Evolutionary conservation across 2,797 vertebrate species (phyloP).

Genomic region (Kryptolebias ocellatus): DNA sequence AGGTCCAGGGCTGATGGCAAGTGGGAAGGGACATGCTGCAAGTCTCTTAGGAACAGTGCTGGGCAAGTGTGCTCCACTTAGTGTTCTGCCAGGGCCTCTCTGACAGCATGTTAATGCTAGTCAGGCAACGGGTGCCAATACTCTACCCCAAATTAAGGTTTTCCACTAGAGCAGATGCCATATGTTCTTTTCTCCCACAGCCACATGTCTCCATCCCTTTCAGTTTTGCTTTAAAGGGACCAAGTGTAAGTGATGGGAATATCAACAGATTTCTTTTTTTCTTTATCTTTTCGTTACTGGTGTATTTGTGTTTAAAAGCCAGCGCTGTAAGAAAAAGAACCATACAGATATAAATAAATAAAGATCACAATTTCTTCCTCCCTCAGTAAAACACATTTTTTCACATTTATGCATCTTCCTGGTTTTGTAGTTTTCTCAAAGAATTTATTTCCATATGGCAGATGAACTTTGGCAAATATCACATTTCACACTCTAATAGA

Average conservation of each 20-base stretch:
- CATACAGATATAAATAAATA: slow-evolving; percentile 43
- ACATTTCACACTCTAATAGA: slow-evolving; percentile 9
- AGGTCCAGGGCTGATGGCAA: slow-evolving; percentile 44
- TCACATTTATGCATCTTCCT: slow-evolving; percentile 16
- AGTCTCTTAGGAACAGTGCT: slow-evolving; percentile 46
- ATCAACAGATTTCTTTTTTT: slow-evolving; percentile 45
- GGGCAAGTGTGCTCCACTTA: slow-evolving; percentile 59
- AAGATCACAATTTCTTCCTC: neutral
- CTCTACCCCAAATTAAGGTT: slow-evolving; percentile 60
- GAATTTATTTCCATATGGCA: slow-evolving; percentile 42
- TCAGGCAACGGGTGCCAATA: slow-evolving; percentile 61
- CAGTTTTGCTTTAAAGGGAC: slow-evolving; percentile 51
- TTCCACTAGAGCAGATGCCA: slow-evolving; percentile 70
- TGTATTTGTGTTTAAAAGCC: slow-evolving; percentile 57
- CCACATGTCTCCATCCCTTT: slow-evolving; percentile 62
- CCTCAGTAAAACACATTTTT: slow-evolving; percentile 16
- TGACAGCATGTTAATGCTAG: slow-evolving; percentile 69
- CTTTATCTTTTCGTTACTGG: slow-evolving; percentile 41
- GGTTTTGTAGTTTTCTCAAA: slow-evolving; percentile 12
- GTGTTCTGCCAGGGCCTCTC: slow-evolving; percentile 69
- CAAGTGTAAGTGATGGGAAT: slow-evolving; percentile 47
- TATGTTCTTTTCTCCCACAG: slow-evolving; percentile 64
- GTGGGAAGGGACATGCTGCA: slow-evolving; percentile 48
- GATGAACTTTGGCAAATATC: slow-evolving; percentile 28
- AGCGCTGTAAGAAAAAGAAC: slow-evolving; percentile 43